Percentiles rank a stretch among this genome's conserved stretches.
Evolutionary conservation across 2,888 invertebrate species (phyloP).

Genomic region (Xylota sylvarum): DNA sequence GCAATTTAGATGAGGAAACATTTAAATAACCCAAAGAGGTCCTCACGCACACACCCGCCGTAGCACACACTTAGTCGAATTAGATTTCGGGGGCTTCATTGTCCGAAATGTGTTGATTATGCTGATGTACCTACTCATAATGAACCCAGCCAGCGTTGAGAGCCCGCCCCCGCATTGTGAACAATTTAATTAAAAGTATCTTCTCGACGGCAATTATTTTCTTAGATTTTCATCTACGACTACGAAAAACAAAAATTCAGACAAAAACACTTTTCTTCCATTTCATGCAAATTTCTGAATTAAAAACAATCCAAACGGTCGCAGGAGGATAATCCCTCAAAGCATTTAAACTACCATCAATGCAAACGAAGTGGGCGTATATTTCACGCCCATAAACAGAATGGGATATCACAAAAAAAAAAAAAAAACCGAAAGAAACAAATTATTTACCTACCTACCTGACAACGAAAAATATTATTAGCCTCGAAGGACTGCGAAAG

Average conservation of each 20-base stretch:
- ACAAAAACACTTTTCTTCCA: conserved; percentile 38
- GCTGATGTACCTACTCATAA: not conserved
- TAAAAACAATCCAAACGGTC: conserved; percentile 11
- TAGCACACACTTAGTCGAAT: not conserved
- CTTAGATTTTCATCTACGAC: conserved; percentile 30
- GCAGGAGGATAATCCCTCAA: conserved; percentile 39
- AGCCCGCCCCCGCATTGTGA: not conserved
- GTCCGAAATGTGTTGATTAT: conserved; percentile 29
- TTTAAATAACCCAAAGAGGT: conserved; percentile 14
- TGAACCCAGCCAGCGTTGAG: not conserved
- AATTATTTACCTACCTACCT: conserved; percentile 6
- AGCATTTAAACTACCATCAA: conserved; percentile 23
- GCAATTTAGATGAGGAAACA: conserved; percentile 58
- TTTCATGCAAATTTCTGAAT: conserved; percentile 55
- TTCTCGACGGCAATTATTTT: conserved; percentile 41
- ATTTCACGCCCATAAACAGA: conserved; percentile 4
- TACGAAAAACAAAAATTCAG: not conserved
- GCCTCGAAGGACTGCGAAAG: conserved; percentile 1
- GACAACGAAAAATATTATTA: conserved; percentile 11
- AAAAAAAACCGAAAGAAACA: not conserved
- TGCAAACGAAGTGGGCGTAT: conserved; percentile 18
- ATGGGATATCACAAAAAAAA: not conserved
- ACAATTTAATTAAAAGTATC: conserved; percentile 63
- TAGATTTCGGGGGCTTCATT: conserved; percentile 17
- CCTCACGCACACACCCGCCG: not conserved